Conservation (phyloP, 2,113 vertebrate genomes). For the Copsychus sechellarum region DNA sequence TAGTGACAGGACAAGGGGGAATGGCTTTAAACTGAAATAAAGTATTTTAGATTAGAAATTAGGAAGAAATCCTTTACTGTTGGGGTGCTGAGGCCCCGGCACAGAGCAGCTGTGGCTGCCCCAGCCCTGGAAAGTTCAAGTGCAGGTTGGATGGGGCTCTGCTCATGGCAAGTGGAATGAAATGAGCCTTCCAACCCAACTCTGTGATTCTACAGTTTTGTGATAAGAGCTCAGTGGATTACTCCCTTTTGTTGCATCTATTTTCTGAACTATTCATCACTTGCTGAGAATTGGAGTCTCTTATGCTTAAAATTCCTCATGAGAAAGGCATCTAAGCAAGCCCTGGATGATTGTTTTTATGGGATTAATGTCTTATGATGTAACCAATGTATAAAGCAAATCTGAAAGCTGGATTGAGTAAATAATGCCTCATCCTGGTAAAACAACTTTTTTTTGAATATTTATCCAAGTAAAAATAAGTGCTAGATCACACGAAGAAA, state of each 20-base stretch:
- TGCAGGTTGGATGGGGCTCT: neutral
- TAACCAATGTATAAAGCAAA: neutral
- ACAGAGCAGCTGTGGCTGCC: neutral
- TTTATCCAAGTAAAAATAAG: neutral
- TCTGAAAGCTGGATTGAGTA: neutral
- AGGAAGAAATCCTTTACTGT: neutral
- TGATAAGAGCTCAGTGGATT: neutral
- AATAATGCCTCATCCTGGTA: neutral
- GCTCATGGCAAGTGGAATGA: neutral
- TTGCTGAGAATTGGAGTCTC: neutral
- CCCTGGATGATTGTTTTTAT: neutral
- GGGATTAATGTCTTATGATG: neutral
- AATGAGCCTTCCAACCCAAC: neutral
- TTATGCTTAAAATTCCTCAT: neutral
- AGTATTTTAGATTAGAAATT: neutral
- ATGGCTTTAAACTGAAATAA: neutral
- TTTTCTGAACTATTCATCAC: neutral
- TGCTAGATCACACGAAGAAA: neutral
- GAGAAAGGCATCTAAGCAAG: neutral
- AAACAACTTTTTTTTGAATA: neutral
- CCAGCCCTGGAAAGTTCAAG: neutral
- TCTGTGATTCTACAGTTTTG: neutral
- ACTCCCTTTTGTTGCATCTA: neutral
- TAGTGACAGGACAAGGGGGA: neutral
- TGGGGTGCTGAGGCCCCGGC: neutral